Conservation (phyloP, 2,888 invertebrate species). For the Gandaritis pyraliata region DNA sequence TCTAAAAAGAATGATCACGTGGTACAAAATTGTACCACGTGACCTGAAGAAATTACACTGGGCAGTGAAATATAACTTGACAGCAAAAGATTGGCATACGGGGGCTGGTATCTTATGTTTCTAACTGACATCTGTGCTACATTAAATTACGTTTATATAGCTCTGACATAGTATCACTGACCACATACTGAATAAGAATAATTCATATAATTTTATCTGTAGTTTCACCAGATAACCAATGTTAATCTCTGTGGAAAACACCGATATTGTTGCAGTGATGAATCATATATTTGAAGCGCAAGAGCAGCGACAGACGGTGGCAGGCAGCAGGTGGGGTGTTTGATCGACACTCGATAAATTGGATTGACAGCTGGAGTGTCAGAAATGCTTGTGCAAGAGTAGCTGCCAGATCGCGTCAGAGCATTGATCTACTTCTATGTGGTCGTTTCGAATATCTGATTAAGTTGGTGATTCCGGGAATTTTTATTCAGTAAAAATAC, state of each 20-base stretch:
- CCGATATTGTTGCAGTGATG: constrained; percentile 44
- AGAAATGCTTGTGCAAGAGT: constrained; percentile 51
- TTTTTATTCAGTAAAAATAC: not conserved
- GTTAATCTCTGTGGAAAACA: constrained; percentile 37
- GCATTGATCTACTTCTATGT: constrained; percentile 31
- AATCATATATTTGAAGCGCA: constrained; percentile 47
- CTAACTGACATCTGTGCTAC: not conserved
- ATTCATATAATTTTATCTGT: too few species aligned
- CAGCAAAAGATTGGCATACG: too few species aligned
- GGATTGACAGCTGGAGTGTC: constrained; percentile 59
- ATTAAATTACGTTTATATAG: not conserved
- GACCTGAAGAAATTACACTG: too few species aligned
- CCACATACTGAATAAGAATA: too few species aligned
- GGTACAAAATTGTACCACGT: too few species aligned
- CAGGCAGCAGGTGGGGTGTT: constrained; percentile 54
- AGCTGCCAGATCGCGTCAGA: constrained; percentile 37
- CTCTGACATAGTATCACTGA: too few species aligned
- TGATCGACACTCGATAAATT: constrained; percentile 64
- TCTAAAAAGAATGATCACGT: too few species aligned
- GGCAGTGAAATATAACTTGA: too few species aligned
- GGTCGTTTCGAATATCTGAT: constrained; percentile 20
- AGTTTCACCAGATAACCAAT: constrained; percentile 46
- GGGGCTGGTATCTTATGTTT: not conserved
- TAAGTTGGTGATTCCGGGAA: not conserved
- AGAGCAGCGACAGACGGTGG: constrained; percentile 56